Conservation (phyloP, 2,888 invertebrate species). For the Quadriops clusia region DNA sequence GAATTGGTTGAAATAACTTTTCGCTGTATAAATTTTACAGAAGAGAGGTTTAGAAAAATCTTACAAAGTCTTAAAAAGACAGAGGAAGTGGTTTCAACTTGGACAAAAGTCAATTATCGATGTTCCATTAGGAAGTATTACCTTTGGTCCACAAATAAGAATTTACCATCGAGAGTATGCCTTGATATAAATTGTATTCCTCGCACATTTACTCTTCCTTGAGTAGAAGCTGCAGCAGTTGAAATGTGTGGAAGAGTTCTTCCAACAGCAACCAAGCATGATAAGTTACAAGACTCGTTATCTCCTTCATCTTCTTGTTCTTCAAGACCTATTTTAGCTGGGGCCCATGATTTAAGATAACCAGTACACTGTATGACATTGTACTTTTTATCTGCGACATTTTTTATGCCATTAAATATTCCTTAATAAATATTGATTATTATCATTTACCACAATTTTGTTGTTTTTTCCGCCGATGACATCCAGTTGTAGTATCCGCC, state of each 20-base stretch:
- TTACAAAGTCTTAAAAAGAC: too few relatives aligned
- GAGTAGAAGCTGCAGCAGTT: constrained; percentile 31
- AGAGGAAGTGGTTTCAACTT: too few relatives aligned
- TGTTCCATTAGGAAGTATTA: too few relatives aligned
- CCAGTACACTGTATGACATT: constrained; percentile 87
- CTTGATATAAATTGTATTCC: constrained; percentile 70
- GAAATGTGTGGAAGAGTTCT: constrained; percentile 54
- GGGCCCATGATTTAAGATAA: constrained; percentile 85
- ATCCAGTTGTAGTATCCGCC: constrained; percentile 48
- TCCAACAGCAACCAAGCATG: constrained; percentile 83
- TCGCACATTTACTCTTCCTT: constrained; percentile 40
- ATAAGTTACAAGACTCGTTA: constrained; percentile 54
- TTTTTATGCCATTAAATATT: constrained; percentile 1
- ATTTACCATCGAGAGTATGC: constrained; percentile 84
- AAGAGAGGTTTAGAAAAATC: too few relatives aligned
- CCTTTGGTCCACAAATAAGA: constrained; percentile 87
- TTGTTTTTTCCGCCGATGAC: constrained; percentile 54
- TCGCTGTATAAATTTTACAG: too few relatives aligned
- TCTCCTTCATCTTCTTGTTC: constrained; percentile 51
- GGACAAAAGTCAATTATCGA: too few relatives aligned
- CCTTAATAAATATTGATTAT: constrained; percentile 6
- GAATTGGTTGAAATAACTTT: too few relatives aligned
- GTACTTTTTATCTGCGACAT: constrained; percentile 71
- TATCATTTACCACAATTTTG: constrained; percentile 38
- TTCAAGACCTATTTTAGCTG: constrained; percentile 61